These are phyloP conservation scores for Intellagama lesueurii DNA, from an alignment of 2,797 vertebrate genomes.

Conservation along the genomic window DNA sequence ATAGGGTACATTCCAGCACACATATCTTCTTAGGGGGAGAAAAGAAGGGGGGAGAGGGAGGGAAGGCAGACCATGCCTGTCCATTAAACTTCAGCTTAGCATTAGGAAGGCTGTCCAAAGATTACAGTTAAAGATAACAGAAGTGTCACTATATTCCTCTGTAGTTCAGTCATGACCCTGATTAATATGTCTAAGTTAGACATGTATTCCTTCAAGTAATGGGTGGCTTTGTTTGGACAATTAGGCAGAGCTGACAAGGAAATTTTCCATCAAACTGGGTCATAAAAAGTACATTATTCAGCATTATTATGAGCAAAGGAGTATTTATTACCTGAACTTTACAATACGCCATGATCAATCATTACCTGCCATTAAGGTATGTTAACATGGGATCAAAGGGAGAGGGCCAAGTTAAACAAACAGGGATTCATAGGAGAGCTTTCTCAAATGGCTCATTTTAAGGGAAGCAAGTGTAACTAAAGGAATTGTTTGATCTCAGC, in stretches of 20 bases:
- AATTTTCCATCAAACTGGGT: slow-evolving; percentile 84
- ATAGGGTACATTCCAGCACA: slow-evolving; percentile 62
- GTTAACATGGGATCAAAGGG: slow-evolving; percentile 86
- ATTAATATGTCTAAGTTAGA: slow-evolving; percentile 83
- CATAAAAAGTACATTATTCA: slow-evolving; percentile 90
- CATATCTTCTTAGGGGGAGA: slow-evolving; percentile 54
- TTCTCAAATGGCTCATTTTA: slow-evolving; percentile 74
- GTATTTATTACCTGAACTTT: slow-evolving; percentile 86
- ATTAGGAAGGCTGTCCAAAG: slow-evolving; percentile 79
- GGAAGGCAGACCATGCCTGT: slow-evolving; percentile 78
- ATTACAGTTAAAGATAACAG: slow-evolving; percentile 82
- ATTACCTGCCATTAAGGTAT: slow-evolving; percentile 88
- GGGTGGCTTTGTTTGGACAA: slow-evolving; percentile 86
- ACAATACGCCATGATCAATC: slow-evolving; percentile 86
- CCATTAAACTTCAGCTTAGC: slow-evolving; percentile 80
- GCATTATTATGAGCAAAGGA: slow-evolving; percentile 86
- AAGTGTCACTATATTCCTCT: slow-evolving; percentile 82
- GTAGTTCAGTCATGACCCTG: slow-evolving; percentile 83
- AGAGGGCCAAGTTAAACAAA: slow-evolving; percentile 83
- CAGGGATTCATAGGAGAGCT: slow-evolving; percentile 72
- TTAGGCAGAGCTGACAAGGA: slow-evolving; percentile 83
- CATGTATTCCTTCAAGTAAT: slow-evolving; percentile 83
- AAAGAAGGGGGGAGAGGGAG: too few relatives aligned
- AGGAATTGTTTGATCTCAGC: slow-evolving; percentile 65
- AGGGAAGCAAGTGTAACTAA: slow-evolving; percentile 65